Evolutionary conservation across 1,140 invertebrate species (phyloP).

Genomic region (Eufriesea mexicana): DNA sequence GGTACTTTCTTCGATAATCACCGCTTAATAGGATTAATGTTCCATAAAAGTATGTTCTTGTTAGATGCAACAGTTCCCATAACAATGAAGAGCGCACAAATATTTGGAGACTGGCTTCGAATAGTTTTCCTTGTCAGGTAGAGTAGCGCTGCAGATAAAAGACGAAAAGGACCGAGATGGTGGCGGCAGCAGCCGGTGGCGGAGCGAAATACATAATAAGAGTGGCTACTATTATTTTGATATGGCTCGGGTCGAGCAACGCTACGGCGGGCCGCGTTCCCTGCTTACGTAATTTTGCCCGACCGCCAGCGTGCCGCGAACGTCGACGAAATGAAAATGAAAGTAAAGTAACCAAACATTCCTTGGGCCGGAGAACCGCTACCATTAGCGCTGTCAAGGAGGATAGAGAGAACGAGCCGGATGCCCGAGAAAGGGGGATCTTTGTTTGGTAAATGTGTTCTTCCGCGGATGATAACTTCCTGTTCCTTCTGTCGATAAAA

Average conservation of each 20-base stretch:
- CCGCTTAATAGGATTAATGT: no score
- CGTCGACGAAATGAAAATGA: constrained; percentile 80
- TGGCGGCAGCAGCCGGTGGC: neutral
- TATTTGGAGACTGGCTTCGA: constrained; percentile 18
- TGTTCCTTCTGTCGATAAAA: constrained; percentile 20
- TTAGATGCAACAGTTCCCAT: no score
- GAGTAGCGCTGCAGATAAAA: neutral
- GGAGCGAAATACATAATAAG: constrained; percentile 71
- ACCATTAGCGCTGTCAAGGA: constrained; percentile 30
- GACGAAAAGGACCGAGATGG: neutral
- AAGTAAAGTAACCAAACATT: constrained; percentile 80
- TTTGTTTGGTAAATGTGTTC: constrained; percentile 61
- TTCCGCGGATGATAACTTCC: constrained; percentile 63
- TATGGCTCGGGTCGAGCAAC: constrained; percentile 70
- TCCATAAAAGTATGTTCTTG: no score
- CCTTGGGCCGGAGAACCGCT: constrained; percentile 66
- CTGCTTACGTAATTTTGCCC: constrained; percentile 69
- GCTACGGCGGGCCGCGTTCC: constrained; percentile 32
- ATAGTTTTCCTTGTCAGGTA: constrained; percentile 16
- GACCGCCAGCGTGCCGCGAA: constrained; percentile 67
- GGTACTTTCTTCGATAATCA: no score
- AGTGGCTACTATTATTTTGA: constrained; percentile 79
- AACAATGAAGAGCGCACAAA: neutral
- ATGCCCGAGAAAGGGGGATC: constrained; percentile 20
- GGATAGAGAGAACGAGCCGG: constrained; percentile 16